Base-by-base conservation (phyloP, 1,140 invertebrate genomes). In the Drosophila pseudoobscura region DNA sequence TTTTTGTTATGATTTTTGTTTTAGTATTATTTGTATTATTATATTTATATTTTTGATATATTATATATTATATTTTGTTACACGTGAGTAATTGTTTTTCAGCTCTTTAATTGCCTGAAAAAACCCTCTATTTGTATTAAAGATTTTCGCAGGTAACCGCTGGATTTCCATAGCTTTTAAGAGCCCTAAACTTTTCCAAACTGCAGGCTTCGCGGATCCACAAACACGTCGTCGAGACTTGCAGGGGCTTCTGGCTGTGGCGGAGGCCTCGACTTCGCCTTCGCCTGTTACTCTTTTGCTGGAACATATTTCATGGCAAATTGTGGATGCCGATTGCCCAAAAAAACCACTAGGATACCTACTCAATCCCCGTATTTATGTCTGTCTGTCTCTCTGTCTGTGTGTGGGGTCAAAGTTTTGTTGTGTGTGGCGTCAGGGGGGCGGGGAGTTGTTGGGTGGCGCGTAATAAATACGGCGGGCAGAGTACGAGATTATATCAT, bases 401-500 rank as follows among this genome's bases (percentile, higher is more conserved):
- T 46, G 24, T 51, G 7, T 46, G 31, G 7, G 11, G 35, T 39
- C 35, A 39, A 39, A 39, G 35, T 39, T 39, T 39, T 39, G 59
- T 7, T 26, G 4, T 26, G 24, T 26, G 24, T 26, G 24, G 3
- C 20, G 20, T 20, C 17, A 17, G 17, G 17, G 17, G 17, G 22
- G 22, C 0, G 22, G 22, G 57, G 44, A 65, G 64, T 59, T 72
- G 61, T 66, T 70, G 47, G 49, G 49, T 56, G 64, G 63, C 66
- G 80, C 80, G 82, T 80, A 80, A 77, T 84, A 80, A 80, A 84
- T 80, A 80, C 82, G 63, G 47, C 64, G 60, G 46, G 35, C 56
- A 29, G 29, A 64, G 65, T 17, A 61, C 59, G 58, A 87, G 80
- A 87, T 85, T 85, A 85, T 85, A 87, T 87, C 68, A 80, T 85